Conservation (phyloP, 2,888 invertebrate species). For the Acrocera orbiculus region DNA sequence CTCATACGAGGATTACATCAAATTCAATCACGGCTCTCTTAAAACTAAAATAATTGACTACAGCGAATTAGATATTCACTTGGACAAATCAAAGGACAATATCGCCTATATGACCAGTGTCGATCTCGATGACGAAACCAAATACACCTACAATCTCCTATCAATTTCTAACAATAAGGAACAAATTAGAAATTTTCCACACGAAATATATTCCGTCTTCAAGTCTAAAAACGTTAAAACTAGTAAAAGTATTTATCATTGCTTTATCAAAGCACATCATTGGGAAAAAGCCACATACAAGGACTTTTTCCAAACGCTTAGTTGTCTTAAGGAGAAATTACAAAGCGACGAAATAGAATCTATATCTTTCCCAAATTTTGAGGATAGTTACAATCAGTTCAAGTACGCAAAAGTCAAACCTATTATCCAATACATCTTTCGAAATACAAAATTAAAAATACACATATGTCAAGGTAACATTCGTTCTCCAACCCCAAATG, state of each 20-base stretch:
- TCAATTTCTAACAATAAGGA: no score
- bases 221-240: conserved; percentile 4
- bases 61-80: no score
- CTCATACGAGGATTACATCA: no score
- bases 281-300: conserved; percentile 3
- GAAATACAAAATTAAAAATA: conserved; percentile 6
- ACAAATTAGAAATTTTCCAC: no score
- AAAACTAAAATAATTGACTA: no score
- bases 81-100: no score
- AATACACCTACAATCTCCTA: no score
- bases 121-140: no score
- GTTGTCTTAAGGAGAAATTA: conserved; percentile 3
- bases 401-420: conserved; percentile 6
- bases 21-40: no score
- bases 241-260: conserved; percentile 5
- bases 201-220: conserved; percentile 7
- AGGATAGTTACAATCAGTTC: conserved; percentile 5
- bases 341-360: conserved; percentile 2
- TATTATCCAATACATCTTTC: conserved; percentile 2
- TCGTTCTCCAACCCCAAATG: neutral
- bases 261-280: conserved; percentile 7
- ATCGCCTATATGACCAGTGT: no score
- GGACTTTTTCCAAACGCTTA: conserved; percentile 5
- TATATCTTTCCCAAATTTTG: conserved; percentile 4
- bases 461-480: neutral